phyloP scores from a whole-genome alignment of 2,888 invertebrate species.

The Dexiosoma caninum region DNA sequence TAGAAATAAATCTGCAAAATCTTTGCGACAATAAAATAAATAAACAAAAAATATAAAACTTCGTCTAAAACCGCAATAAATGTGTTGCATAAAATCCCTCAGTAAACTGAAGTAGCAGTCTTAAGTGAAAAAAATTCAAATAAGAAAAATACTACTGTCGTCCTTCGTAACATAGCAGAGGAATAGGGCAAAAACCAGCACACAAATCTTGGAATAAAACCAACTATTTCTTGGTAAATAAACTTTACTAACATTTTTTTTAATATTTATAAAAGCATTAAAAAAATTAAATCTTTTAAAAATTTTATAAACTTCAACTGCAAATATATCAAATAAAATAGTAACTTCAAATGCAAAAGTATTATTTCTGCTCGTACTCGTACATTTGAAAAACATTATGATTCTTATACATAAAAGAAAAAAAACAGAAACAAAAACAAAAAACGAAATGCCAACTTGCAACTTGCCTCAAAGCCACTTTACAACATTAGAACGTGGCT shows the following conservation, averaged over 20 bases:
- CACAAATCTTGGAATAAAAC: constrained; percentile 11
- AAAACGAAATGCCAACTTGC: constrained; percentile 17
- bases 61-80: constrained; percentile 14
- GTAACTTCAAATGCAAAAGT: neutral
- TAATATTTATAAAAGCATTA: neutral
- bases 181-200: neutral
- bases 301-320: neutral
- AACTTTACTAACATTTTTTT: neutral
- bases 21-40: neutral
- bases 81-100: constrained; percentile 6
- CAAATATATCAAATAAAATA: neutral
- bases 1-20: neutral
- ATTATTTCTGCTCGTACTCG: neutral
- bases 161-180: too few relatives aligned
- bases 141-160: constrained; percentile 14
- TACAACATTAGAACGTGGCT: constrained; percentile 54
- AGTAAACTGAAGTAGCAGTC: neutral
- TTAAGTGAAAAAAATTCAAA: neutral
- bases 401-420: neutral
- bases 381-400: constrained; percentile 5
- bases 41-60: neutral
- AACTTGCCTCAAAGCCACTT: constrained; percentile 48
- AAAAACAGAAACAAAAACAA: too few relatives aligned
- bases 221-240: constrained; percentile 14
- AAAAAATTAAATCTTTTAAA: neutral